phyloP scores from a whole-genome alignment of 1,140 invertebrate genomes.

The Octopus sinensis region DNA sequence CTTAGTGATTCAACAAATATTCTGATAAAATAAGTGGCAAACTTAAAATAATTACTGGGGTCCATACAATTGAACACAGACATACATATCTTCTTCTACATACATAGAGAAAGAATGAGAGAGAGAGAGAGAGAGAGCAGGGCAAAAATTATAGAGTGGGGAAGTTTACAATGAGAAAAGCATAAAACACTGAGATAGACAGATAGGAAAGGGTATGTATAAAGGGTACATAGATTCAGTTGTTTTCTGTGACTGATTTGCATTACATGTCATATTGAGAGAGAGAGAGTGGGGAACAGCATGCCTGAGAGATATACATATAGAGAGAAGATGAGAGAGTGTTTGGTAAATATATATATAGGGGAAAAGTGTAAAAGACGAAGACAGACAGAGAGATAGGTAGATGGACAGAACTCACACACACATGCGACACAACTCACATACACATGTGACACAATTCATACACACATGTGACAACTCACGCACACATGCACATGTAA shows the following conservation, averaged over 20 bases:
- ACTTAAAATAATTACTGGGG: no score
- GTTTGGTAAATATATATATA: neutral
- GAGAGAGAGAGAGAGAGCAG: conserved; percentile 1
- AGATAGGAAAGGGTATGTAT: neutral
- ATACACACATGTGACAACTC: neutral
- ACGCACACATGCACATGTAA: neutral
- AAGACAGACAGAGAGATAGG: neutral
- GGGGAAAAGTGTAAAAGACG: neutral
- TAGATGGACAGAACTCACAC: neutral
- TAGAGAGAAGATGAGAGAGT: neutral
- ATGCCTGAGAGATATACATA: neutral
- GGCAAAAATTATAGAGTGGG: neutral
- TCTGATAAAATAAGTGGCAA: no score
- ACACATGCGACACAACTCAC: neutral
- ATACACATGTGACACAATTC: neutral
- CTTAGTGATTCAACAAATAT: no score
- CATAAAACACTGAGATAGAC: no score
- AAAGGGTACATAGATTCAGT: neutral
- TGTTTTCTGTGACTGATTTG: no score
- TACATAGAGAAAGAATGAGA: neutral
- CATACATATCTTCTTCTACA: neutral
- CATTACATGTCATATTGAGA: neutral
- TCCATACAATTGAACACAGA: no score
- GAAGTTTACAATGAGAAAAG: neutral
- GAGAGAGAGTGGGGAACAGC: neutral